Evolutionary conservation across 2,888 invertebrate species (phyloP).

Genomic region (Drosophila lutescens): DNA sequence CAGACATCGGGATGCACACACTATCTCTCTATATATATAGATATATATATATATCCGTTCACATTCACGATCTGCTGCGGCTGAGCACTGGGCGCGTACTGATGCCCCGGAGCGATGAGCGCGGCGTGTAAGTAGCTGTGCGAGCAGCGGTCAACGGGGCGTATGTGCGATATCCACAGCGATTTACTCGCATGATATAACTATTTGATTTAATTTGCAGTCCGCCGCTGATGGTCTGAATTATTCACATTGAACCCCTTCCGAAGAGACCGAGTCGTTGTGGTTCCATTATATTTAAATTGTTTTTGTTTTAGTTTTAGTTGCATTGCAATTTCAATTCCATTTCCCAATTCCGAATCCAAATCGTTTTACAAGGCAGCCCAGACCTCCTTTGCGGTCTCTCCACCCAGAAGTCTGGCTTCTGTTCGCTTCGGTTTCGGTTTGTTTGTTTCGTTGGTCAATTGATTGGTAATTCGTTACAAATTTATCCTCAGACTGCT

Average conservation of each 20-base stretch:
- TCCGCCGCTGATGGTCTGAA: slow-evolving; percentile 52
- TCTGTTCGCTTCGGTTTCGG: slow-evolving; percentile 16
- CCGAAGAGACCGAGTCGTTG: slow-evolving; percentile 38
- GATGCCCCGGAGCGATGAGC: slow-evolving; percentile 60
- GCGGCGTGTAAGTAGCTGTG: slow-evolving; percentile 66
- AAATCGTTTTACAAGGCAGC: slow-evolving; percentile 54
- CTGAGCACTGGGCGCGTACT: slow-evolving; percentile 72
- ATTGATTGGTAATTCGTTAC: slow-evolving; percentile 65
- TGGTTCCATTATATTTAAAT: slow-evolving; percentile 64
- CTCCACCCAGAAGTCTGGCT: slow-evolving; percentile 17
- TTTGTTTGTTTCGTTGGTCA: slow-evolving; percentile 49
- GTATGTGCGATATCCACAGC: slow-evolving; percentile 80
- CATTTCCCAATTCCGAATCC: slow-evolving; percentile 63
- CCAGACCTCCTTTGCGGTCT: slow-evolving; percentile 46
- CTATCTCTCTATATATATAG: not conserved
- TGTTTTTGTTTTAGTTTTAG: slow-evolving; percentile 68
- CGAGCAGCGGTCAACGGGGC: slow-evolving; percentile 62
- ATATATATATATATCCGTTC: slow-evolving; percentile 1
- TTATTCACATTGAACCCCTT: slow-evolving; percentile 54
- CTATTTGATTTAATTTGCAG: slow-evolving; percentile 77
- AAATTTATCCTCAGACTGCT: slow-evolving; percentile 51
- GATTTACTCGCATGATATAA: slow-evolving; percentile 79
- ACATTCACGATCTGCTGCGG: slow-evolving; percentile 65
- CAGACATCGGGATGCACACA: slow-evolving; percentile 7
- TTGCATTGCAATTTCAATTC: slow-evolving; percentile 71